Evolutionary conservation across 1,140 invertebrate genomes (phyloP).

Genomic region (Drosophila tristis): DNA sequence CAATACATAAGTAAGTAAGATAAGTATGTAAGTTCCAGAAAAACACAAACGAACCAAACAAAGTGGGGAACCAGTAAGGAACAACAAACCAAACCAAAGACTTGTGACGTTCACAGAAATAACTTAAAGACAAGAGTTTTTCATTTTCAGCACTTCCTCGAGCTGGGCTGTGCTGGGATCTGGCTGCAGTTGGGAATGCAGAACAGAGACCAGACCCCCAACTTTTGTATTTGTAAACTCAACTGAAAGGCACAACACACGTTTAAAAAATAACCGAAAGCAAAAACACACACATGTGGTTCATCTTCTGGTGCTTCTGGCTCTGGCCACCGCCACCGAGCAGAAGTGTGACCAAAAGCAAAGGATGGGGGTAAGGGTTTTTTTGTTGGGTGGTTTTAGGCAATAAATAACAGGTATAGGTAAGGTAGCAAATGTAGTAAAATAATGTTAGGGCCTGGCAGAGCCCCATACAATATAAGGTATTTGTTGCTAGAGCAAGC

Average conservation of each 20-base stretch:
- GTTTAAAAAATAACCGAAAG: slow-evolving; percentile 40
- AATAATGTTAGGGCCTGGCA: slow-evolving; percentile 43
- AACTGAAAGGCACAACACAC: slow-evolving; percentile 56
- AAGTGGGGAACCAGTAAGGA: slow-evolving; percentile 39
- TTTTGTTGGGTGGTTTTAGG: slow-evolving; percentile 3
- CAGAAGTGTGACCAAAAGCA: slow-evolving; percentile 42
- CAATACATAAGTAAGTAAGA: slow-evolving; percentile 63
- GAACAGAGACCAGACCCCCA: slow-evolving; percentile 15
- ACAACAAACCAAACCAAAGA: slow-evolving; percentile 47
- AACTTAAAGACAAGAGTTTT: slow-evolving; percentile 71
- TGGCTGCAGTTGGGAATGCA: slow-evolving; percentile 28
- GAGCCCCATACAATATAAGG: slow-evolving; percentile 40
- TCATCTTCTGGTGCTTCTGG: slow-evolving; percentile 48
- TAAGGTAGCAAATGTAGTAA: slow-evolving; percentile 36
- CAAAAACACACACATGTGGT: slow-evolving; percentile 61
- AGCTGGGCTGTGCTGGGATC: slow-evolving; percentile 1
- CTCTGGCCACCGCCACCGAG: slow-evolving; percentile 6
- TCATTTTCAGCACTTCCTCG: slow-evolving; percentile 40
- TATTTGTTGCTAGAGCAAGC: slow-evolving; percentile 71
- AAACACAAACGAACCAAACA: slow-evolving; percentile 47
- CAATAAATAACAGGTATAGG: slow-evolving; percentile 25
- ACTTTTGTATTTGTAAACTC: slow-evolving; percentile 40
- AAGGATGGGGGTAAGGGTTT: slow-evolving; percentile 3
- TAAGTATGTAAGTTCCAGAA: slow-evolving; percentile 58
- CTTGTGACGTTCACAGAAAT: slow-evolving; percentile 65